Conservation (phyloP, 2,888 invertebrate species). For the Eupithecia inturbata region DNA sequence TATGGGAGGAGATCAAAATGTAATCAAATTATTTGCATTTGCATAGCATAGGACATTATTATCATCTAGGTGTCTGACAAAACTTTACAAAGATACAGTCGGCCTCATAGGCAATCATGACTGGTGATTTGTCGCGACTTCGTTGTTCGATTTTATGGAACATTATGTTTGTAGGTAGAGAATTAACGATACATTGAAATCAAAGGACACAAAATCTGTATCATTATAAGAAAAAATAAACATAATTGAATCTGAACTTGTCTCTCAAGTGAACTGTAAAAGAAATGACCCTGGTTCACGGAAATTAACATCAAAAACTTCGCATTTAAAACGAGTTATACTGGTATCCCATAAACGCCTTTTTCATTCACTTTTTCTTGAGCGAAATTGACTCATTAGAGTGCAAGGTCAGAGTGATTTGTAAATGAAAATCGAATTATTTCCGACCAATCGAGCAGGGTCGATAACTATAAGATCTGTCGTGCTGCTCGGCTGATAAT, state of each 20-base stretch:
- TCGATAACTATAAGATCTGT: conserved; percentile 58
- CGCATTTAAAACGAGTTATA: conserved; percentile 8
- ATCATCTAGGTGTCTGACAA: conserved; percentile 6
- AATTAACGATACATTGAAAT: neutral
- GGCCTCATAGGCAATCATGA: neutral
- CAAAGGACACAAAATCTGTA: neutral
- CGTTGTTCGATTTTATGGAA: neutral
- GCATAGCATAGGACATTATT: conserved; percentile 16
- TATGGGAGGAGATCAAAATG: conserved; percentile 22
- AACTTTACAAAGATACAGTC: conserved; percentile 4
- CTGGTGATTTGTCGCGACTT: neutral
- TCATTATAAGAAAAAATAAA: neutral
- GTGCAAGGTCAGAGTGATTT: conserved; percentile 43
- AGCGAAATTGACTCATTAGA: conserved; percentile 22
- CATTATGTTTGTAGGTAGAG: neutral
- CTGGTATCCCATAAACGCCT: conserved; percentile 6
- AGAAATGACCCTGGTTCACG: conserved; percentile 6
- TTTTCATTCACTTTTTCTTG: conserved; percentile 21
- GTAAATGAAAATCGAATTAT: conserved; percentile 56
- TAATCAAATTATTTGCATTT: conserved; percentile 21
- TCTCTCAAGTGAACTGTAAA: conserved; percentile 11
- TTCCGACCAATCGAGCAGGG: conserved; percentile 60
- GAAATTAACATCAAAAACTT: conserved; percentile 7
- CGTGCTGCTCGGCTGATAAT: conserved; percentile 55
- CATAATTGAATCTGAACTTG: conserved; percentile 10